These are phyloP conservation scores for Aphelenchoides avenae DNA, from an alignment of 1,140 invertebrate species.

Conservation along the genomic window DNA sequence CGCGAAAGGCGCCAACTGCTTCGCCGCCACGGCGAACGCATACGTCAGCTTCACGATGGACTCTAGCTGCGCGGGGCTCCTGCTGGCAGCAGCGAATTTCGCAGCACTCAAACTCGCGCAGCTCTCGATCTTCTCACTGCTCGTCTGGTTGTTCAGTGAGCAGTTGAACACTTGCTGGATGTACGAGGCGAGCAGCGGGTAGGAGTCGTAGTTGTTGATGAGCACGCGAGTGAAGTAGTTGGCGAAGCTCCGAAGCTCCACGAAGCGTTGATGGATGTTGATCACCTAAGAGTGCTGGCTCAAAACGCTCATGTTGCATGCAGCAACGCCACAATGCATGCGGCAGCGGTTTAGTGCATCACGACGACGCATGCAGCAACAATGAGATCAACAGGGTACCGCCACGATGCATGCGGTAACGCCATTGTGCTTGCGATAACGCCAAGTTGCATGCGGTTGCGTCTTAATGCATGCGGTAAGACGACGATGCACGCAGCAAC, in stretches of 20 bases:
- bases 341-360: too few species aligned
- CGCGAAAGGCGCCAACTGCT: constrained; percentile 33
- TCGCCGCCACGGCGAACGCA: constrained; percentile 45
- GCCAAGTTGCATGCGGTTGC: too few species aligned
- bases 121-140: constrained; percentile 7
- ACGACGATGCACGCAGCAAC: too few species aligned
- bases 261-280: constrained; percentile 25
- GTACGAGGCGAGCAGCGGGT: constrained; percentile 46
- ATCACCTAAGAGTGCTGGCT: constrained; percentile 26
- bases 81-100: constrained; percentile 8
- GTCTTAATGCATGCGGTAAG: too few species aligned
- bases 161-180: constrained; percentile 47
- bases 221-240: constrained; percentile 53
- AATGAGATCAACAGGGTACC: too few species aligned
- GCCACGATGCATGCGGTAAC: too few species aligned
- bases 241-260: constrained; percentile 43
- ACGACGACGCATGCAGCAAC: too few species aligned
- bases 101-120: neutral
- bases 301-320: too few species aligned
- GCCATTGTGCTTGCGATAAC: too few species aligned
- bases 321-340: too few species aligned
- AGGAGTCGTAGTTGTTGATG: constrained; percentile 52
- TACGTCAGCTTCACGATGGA: constrained; percentile 46
- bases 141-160: neutral
- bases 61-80: constrained; percentile 34